These are phyloP conservation scores for Turnix velox DNA, from an alignment of 2,113 vertebrate genomes.

Conservation along the genomic window DNA sequence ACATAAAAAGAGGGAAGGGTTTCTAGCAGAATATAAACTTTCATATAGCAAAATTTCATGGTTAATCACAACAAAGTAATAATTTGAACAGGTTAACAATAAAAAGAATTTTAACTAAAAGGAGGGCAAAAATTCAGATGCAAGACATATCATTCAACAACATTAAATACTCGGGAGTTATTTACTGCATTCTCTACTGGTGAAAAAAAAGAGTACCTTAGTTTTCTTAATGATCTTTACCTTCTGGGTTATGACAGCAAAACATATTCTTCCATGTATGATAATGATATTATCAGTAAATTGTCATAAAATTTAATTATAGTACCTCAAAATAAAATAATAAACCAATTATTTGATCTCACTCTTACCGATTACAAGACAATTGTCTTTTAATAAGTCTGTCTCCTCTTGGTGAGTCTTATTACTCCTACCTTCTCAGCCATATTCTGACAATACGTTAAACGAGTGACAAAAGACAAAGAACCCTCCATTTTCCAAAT, in stretches of 20 bases:
- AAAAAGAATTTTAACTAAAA: not conserved
- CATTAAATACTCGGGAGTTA: not conserved
- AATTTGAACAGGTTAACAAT: not conserved
- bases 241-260: not conserved
- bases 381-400: not conserved
- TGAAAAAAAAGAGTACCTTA: not conserved
- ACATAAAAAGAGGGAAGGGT: not conserved
- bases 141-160: not conserved
- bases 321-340: not conserved
- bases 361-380: too few species aligned
- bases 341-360: not conserved
- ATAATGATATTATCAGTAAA: not conserved
- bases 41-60: not conserved
- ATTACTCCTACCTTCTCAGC: not conserved
- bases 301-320: not conserved
- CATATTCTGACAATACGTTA: not conserved
- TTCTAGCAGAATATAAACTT: not conserved
- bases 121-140: not conserved
- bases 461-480: not conserved
- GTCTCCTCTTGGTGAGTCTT: not conserved
- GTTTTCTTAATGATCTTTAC: not conserved
- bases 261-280: not conserved
- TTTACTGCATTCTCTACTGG: not conserved
- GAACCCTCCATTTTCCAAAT: not conserved
- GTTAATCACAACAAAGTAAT: not conserved